These are phyloP conservation scores for Hydrotaea diabolus DNA, from an alignment of 2,888 invertebrate species.

Conservation along the genomic window DNA sequence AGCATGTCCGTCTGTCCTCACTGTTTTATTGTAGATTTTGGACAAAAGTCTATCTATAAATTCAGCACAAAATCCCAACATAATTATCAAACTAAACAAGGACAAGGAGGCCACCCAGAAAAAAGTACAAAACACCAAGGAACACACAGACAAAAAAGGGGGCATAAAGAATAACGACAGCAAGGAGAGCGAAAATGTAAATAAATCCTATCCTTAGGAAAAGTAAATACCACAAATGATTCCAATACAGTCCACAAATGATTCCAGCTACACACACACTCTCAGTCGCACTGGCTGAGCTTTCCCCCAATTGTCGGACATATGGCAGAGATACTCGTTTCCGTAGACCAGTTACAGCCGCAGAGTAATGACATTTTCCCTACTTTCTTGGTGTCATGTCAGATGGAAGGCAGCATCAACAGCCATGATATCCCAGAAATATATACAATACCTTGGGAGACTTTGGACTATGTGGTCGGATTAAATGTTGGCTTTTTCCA, in stretches of 20 bases:
- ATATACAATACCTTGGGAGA: slow-evolving; percentile 8
- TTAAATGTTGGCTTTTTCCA: slow-evolving; percentile 27
- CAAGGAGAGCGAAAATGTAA: slow-evolving; percentile 30
- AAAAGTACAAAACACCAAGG: too few species aligned
- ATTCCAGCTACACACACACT: neutral
- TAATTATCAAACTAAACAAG: slow-evolving; percentile 58
- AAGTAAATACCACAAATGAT: slow-evolving; percentile 58
- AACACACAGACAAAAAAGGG: neutral
- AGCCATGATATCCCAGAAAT: neutral
- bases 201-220: slow-evolving; percentile 35
- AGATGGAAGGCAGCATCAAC: neutral
- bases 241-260: slow-evolving; percentile 36
- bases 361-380: slow-evolving; percentile 9
- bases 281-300: neutral
- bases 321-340: neutral
- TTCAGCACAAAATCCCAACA: slow-evolving; percentile 47
- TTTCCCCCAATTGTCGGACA: slow-evolving; percentile 3
- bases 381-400: neutral
- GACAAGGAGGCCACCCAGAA: neutral
- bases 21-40: neutral
- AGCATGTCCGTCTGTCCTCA: too few species aligned
- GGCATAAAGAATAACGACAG: slow-evolving; percentile 5
- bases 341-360: neutral
- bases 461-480: slow-evolving; percentile 30
- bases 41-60: slow-evolving; percentile 45